Percentiles rank a stretch among this genome's conserved stretches.
These are phyloP conservation scores for Chelmon rostratus DNA, from an alignment of 2,797 vertebrate species.

Conservation along the genomic window DNA sequence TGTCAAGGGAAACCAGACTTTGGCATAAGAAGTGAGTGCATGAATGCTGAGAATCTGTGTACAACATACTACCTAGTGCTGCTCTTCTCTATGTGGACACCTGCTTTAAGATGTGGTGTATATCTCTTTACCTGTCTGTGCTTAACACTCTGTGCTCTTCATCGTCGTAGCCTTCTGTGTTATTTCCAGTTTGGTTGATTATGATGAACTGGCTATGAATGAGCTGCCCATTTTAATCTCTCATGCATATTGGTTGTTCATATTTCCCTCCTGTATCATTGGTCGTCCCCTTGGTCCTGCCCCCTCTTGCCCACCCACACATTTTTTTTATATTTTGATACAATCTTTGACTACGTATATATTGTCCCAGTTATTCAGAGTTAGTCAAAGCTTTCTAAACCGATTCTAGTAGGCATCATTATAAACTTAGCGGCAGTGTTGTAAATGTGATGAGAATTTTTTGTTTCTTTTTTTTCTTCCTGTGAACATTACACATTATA, in stretches of 20 bases:
- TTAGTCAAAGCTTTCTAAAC: slow-evolving; percentile 83
- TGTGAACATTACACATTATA: slow-evolving; percentile 85
- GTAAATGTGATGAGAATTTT: slow-evolving; percentile 84
- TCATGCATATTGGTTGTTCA: slow-evolving; percentile 91
- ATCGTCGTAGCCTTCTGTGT: slow-evolving; percentile 92
- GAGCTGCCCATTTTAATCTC: slow-evolving; percentile 91
- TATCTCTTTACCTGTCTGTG: slow-evolving; percentile 93
- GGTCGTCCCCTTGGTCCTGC: slow-evolving; percentile 46
- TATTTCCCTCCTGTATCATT: slow-evolving; percentile 79
- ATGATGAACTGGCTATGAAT: slow-evolving; percentile 87
- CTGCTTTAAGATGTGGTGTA: slow-evolving; percentile 93
- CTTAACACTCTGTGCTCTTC: slow-evolving; percentile 92
- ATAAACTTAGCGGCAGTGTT: slow-evolving; percentile 84
- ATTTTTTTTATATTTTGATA: slow-evolving; percentile 83
- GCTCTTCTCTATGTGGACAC: slow-evolving; percentile 90
- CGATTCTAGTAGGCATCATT: slow-evolving; percentile 82
- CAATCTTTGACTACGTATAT: slow-evolving; percentile 82
- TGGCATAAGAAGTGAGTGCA: slow-evolving; percentile 76
- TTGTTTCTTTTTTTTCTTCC: slow-evolving; percentile 49
- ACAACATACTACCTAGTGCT: slow-evolving; percentile 93
- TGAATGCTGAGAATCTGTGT: slow-evolving; percentile 90
- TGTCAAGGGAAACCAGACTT: slow-evolving; percentile 77
- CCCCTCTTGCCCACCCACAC: slow-evolving; percentile 38
- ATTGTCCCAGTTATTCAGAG: slow-evolving; percentile 83
- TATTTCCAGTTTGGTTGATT: slow-evolving; percentile 91